Evolutionary conservation across 2,888 invertebrate genomes (phyloP).

Genomic region (Athalia cordata): DNA sequence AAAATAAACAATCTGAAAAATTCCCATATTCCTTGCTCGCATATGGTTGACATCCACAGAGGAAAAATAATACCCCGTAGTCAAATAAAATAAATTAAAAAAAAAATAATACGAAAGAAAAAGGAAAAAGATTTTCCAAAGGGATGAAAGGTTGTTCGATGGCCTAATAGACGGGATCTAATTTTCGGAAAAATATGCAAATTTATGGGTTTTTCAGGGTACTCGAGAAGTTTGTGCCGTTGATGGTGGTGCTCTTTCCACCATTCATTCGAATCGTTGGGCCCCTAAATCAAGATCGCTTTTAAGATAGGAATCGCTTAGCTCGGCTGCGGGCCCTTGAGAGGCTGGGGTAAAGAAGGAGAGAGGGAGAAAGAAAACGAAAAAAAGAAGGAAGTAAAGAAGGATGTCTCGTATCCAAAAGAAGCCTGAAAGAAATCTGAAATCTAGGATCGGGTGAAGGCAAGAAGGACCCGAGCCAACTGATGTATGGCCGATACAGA

Average conservation of each 20-base stretch:
- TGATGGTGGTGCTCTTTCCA: slow-evolving; percentile 1
- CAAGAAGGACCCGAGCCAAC: slow-evolving; percentile 40
- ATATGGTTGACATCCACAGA: too few relatives aligned
- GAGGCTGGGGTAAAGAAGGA: slow-evolving; percentile 47
- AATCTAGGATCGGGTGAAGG: slow-evolving; percentile 46
- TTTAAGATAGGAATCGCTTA: slow-evolving; percentile 46
- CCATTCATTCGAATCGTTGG: slow-evolving; percentile 43
- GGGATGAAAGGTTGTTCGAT: too few relatives aligned
- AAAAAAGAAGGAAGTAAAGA: slow-evolving; percentile 23
- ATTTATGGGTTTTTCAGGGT: slow-evolving; percentile 31
- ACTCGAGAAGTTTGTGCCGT: not conserved
- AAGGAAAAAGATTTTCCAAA: not conserved
- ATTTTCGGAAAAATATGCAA: slow-evolving; percentile 43
- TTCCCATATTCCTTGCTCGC: too few relatives aligned
- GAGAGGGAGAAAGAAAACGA: slow-evolving; percentile 49
- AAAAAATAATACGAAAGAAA: too few relatives aligned
- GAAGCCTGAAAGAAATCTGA: slow-evolving; percentile 41
- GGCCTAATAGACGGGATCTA: slow-evolving; percentile 10
- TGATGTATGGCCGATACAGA: slow-evolving; percentile 43
- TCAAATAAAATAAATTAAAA: too few relatives aligned
- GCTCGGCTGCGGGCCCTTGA: slow-evolving; percentile 34
- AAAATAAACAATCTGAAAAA: too few relatives aligned
- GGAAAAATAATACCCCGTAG: too few relatives aligned
- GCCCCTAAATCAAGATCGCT: slow-evolving; percentile 43
- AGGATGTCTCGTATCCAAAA: slow-evolving; percentile 46